Evolutionary conservation across 2,888 invertebrate species (phyloP), one percentile per base, ranked within the genome.

Genomic region (Watsonalla cultraria): DNA sequence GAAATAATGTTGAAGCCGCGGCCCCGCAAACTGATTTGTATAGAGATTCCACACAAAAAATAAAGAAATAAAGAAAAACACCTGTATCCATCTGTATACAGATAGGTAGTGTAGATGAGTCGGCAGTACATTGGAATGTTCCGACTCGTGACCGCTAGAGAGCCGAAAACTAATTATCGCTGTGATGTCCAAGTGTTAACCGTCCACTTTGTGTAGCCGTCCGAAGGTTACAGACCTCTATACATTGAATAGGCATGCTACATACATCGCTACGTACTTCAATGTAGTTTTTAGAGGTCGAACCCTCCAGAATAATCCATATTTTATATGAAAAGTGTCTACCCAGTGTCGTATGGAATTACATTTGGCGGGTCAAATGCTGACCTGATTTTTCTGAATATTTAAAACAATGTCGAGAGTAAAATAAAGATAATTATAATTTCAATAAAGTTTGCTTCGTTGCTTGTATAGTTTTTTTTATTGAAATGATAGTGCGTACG

Each of bases 111-210:
- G 68, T 69, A 72, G 78, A 83, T 84, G 86, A 84, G 80, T 85
- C 79, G 81, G 73, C 81, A 78, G 66, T 75, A 71, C 72, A 63
- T 72, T 54, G 86, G 83, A 84, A 85, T 85, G 82, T 74, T 65
- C 64, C 69, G 68, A 68, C 75, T 84, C 84, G 84, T 84, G 85
- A 82, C 80, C 73, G 76, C 69, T 74, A 69, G 69, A 72, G 74
- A 74, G 74, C 72, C 80, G 78, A 81, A 81, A 82, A 84, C 77
- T 82, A 84, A 86, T 86, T 85, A 84, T 78, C 80, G 74, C 63
- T 61, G 67, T 64, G 68, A 70, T 73, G 76, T 65, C 66, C 68
- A 69, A 65, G 62, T 73, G 72, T 64, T 70, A 65, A 65, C 61
- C 64, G 66, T 68, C 65, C 63, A 59, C 62, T 59, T 61, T 51